Evolutionary conservation across 2,888 invertebrate species (phyloP).

Genomic region (Psococerastis gibbosa): DNA sequence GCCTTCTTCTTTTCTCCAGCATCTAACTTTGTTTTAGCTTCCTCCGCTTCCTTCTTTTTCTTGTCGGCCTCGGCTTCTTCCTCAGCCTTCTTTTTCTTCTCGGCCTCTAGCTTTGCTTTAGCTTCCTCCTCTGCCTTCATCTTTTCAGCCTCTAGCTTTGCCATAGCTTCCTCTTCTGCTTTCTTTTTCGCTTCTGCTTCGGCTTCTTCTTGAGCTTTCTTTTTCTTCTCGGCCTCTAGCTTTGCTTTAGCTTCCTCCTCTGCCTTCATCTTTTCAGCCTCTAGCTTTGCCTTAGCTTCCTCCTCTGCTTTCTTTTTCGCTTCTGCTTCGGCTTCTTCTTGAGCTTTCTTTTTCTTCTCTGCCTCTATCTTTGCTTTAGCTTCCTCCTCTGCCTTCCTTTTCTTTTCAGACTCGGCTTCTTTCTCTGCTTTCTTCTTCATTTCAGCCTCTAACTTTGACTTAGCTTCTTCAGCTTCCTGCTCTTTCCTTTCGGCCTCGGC

Average conservation of each 20-base stretch:
- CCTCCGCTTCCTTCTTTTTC: conserved; percentile 14
- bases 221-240: conserved; percentile 12
- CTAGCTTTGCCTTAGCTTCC: conserved; percentile 1
- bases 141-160: conserved; percentile 13
- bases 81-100: conserved; percentile 14
- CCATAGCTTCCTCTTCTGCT: conserved; percentile 11
- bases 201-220: conserved; percentile 11
- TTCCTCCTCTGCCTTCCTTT: conserved; percentile 13
- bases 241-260: conserved; percentile 12
- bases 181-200: conserved; percentile 13
- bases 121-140: conserved; percentile 12
- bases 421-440: no score
- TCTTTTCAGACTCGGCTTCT: conserved; percentile 15
- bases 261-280: conserved; percentile 11
- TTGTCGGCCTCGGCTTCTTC: conserved; percentile 12
- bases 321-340: conserved; percentile 14
- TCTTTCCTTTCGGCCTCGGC: conserved; percentile 17
- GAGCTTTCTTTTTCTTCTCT: conserved; percentile 14
- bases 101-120: conserved; percentile 6
- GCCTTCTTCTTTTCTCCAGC: conserved; percentile 11
- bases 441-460: no score
- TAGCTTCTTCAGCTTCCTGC: conserved; percentile 16
- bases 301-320: conserved; percentile 9
- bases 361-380: conserved; percentile 14
- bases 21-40: conserved; percentile 12